Conservation (phyloP, 2,888 invertebrate species). For the Orthosia gracilis region DNA sequence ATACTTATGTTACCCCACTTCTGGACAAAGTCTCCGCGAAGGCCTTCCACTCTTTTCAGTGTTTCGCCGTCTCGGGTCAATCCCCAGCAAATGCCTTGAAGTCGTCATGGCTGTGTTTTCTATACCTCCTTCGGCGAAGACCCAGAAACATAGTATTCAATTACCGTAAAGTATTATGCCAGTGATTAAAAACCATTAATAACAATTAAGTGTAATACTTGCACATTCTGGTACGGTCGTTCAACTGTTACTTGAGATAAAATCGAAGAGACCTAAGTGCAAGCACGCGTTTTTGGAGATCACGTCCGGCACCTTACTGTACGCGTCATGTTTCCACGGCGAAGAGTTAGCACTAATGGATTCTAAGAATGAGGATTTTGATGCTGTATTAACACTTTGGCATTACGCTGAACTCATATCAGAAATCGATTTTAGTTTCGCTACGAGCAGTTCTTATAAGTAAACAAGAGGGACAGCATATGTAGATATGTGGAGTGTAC, state of each 20-base stretch:
- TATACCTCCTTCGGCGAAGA: no score
- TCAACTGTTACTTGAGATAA: slow-evolving; percentile 50
- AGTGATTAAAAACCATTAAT: slow-evolving; percentile 49
- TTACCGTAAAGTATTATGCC: slow-evolving; percentile 27
- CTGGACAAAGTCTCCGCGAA: no score
- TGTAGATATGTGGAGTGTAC: no score
- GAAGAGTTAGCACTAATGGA: neutral
- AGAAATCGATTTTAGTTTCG: slow-evolving; percentile 6
- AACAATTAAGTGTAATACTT: slow-evolving; percentile 40
- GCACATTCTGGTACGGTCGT: slow-evolving; percentile 50
- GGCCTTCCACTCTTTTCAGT: no score
- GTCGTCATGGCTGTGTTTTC: no score
- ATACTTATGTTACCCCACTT: no score
- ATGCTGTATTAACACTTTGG: neutral
- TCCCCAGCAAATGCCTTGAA: no score
- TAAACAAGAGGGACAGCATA: no score
- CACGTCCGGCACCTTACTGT: slow-evolving; percentile 32
- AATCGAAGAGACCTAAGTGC: slow-evolving; percentile 29
- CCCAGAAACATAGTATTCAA: slow-evolving; percentile 31
- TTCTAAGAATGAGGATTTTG: slow-evolving; percentile 16
- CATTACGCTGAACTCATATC: neutral
- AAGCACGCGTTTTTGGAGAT: slow-evolving; percentile 38
- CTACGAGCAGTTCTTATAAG: neutral
- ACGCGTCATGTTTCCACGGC: slow-evolving; percentile 27
- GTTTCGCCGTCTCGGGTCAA: no score